A percentile compares a stretch with the other conserved stretches of the same genome.
Evolutionary conservation across 1,140 invertebrate species (phyloP).

Genomic region (Thalassaphorura encarpata): DNA sequence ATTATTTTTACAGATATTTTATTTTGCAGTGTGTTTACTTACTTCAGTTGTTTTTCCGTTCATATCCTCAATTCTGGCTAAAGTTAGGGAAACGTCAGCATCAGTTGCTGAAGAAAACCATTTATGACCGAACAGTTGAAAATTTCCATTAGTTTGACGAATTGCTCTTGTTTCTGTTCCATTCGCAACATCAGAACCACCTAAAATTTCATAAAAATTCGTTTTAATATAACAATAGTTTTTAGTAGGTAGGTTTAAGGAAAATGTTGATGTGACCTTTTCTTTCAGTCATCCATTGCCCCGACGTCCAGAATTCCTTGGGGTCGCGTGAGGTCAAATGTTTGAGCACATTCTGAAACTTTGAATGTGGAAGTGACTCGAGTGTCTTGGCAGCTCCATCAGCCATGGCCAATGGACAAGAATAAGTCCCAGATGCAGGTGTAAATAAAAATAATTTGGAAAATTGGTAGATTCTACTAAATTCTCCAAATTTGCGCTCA

Average conservation of each 20-base stretch:
- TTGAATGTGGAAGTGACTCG: slow-evolving; percentile 35
- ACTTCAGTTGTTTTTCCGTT: slow-evolving; percentile 38
- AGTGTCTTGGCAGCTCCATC: slow-evolving; percentile 50
- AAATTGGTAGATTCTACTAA: slow-evolving; percentile 47
- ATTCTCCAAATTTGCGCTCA: slow-evolving; percentile 41
- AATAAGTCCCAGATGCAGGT: slow-evolving; percentile 46
- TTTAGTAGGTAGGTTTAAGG: too few relatives aligned
- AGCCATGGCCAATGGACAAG: slow-evolving; percentile 53
- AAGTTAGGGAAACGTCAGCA: slow-evolving; percentile 47
- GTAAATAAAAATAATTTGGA: slow-evolving; percentile 46
- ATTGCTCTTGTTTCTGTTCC: slow-evolving; percentile 49
- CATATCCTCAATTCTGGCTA: slow-evolving; percentile 43
- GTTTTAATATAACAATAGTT: background rate
- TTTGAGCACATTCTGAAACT: slow-evolving; percentile 36
- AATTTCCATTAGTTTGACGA: slow-evolving; percentile 36
- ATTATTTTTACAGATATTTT: background rate
- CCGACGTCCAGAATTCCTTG: slow-evolving; percentile 49
- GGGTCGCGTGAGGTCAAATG: slow-evolving; percentile 43
- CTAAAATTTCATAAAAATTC: slow-evolving; percentile 11
- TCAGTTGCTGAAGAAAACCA: slow-evolving; percentile 55
- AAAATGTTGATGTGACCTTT: slow-evolving; percentile 33
- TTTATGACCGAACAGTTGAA: slow-evolving; percentile 45
- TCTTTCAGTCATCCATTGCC: slow-evolving; percentile 56
- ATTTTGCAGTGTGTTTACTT: slow-evolving; percentile 5
- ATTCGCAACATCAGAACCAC: slow-evolving; percentile 50